These are phyloP conservation scores for Myotis lucifugus DNA, from an alignment of 2,113 vertebrate species.

Conservation along the genomic window DNA sequence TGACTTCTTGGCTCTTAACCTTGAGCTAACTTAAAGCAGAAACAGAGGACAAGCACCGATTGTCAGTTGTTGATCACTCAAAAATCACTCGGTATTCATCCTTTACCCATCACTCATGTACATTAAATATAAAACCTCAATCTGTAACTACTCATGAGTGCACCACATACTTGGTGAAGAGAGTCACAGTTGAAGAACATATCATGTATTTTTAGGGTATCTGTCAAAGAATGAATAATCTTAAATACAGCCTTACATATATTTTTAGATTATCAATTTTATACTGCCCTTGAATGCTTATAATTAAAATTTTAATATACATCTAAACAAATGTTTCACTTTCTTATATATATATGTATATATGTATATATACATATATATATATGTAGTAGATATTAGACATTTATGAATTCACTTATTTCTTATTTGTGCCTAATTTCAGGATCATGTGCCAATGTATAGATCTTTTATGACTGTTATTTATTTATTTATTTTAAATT, in stretches of 20 bases:
- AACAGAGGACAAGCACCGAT: background rate
- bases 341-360: background rate
- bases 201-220: background rate
- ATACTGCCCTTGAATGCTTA: background rate
- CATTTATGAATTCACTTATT: slow-evolving; percentile 13
- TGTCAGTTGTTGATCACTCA: background rate
- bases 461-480: background rate
- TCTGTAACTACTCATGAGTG: background rate
- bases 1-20: slow-evolving; percentile 13
- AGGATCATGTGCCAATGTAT: background rate
- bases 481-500: background rate
- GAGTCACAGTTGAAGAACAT: background rate
- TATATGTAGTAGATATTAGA: background rate
- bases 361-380: background rate
- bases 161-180: background rate
- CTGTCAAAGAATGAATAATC: background rate
- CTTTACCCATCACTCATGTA: background rate
- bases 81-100: background rate
- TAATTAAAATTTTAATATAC: background rate
- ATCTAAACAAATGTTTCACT: background rate
- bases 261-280: slow-evolving; percentile 7
- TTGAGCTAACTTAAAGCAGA: slow-evolving; percentile 19
- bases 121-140: background rate
- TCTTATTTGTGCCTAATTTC: background rate
- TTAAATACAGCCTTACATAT: background rate